Evolutionary conservation across 1,140 invertebrate genomes (phyloP).

Genomic region (Drosophila funebris): DNA sequence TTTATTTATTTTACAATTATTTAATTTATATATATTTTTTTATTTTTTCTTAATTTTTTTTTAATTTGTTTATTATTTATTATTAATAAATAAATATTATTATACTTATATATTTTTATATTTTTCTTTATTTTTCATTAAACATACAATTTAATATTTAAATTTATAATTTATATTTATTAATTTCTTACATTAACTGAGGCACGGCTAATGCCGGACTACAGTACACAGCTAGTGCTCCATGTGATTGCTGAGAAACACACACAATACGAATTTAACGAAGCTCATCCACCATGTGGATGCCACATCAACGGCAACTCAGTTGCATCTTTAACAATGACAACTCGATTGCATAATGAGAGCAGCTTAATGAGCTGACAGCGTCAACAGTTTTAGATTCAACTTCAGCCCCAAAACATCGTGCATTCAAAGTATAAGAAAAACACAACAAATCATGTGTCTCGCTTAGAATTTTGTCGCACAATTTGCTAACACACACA

Average conservation of each 20-base stretch:
- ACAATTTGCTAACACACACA: constrained; percentile 57
- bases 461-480: constrained; percentile 70
- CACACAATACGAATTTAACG: neutral
- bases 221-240: neutral
- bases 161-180: neutral
- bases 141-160: neutral
- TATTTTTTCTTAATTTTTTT: no score
- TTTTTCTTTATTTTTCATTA: neutral
- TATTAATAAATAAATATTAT: no score
- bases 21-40: no score
- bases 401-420: constrained; percentile 4
- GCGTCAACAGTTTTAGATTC: constrained; percentile 7
- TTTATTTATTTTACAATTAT: no score
- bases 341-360: constrained; percentile 64
- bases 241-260: neutral
- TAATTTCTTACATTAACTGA: neutral
- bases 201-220: neutral
- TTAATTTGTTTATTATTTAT: no score
- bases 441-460: constrained; percentile 64
- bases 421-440: constrained; percentile 1
- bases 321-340: constrained; percentile 54
- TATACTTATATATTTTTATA: no score
- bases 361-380: constrained; percentile 65
- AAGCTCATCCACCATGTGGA: constrained; percentile 3
- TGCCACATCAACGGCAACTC: constrained; percentile 27